Conservation (phyloP, 2,797 vertebrate genomes). For the Diglossa cyanea region DNA sequence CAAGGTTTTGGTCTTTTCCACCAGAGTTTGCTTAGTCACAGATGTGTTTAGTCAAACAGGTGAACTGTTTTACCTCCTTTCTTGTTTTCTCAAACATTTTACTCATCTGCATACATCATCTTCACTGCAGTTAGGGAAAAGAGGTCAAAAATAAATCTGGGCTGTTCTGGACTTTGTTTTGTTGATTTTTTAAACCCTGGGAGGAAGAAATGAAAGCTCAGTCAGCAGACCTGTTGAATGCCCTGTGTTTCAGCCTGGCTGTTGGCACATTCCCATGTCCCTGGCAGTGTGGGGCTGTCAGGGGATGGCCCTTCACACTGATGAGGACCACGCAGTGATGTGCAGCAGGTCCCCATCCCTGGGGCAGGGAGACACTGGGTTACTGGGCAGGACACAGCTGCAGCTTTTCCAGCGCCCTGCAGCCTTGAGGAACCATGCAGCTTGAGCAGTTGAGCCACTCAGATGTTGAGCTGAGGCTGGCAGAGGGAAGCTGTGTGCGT, state of each 20-base stretch:
- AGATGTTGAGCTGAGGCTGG: not conserved
- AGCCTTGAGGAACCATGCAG: not conserved
- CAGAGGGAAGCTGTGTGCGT: not conserved
- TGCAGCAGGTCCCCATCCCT: not conserved
- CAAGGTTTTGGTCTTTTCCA: not conserved
- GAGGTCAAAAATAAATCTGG: not conserved
- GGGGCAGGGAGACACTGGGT: not conserved
- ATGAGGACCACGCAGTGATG: not conserved
- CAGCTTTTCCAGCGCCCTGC: not conserved
- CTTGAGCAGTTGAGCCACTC: not conserved
- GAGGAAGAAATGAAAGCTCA: not conserved
- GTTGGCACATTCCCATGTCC: rapidly evolving
- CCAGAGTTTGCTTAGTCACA: not conserved
- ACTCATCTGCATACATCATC: not conserved
- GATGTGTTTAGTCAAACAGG: not conserved
- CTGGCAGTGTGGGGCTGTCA: not conserved
- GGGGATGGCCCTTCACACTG: not conserved
- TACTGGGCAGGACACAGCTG: not conserved
- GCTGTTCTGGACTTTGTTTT: not conserved
- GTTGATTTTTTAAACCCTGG: not conserved
- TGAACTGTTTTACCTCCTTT: not conserved
- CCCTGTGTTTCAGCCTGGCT: not conserved
- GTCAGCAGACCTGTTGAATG: not conserved
- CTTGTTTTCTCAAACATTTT: not conserved
- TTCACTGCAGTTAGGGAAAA: not conserved